Percentiles rank a stretch among this genome's conserved stretches.
These are phyloP conservation scores for Ostrea edulis DNA, from an alignment of 1,140 invertebrate genomes.

Conservation along the genomic window DNA sequence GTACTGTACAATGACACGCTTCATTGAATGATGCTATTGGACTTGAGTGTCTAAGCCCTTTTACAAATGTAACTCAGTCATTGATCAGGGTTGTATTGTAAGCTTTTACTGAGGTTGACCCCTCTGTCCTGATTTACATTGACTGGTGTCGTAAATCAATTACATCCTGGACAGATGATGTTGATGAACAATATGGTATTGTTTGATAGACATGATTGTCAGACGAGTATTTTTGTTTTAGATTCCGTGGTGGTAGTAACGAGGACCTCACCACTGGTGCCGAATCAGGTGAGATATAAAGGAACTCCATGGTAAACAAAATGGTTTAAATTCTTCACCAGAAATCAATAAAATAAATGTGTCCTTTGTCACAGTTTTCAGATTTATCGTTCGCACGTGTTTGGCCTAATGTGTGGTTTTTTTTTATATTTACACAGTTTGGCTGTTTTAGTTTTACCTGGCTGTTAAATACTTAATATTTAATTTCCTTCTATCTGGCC, in stretches of 20 bases:
- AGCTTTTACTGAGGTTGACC: neutral
- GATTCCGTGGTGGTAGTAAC: neutral
- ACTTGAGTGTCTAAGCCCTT: neutral
- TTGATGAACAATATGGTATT: neutral
- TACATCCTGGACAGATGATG: neutral
- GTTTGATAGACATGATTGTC: neutral
- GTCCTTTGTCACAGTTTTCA: neutral
- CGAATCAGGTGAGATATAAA: slow-evolving; percentile 17
- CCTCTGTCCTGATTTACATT: neutral
- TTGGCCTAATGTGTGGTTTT: neutral
- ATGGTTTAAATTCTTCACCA: neutral
- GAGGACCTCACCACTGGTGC: neutral
- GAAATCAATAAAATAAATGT: slow-evolving; percentile 1
- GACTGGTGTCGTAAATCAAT: neutral
- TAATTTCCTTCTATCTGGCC: too few relatives aligned
- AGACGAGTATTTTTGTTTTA: neutral
- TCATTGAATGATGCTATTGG: neutral
- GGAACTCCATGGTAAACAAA: neutral
- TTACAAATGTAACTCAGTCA: neutral
- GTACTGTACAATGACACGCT: neutral
- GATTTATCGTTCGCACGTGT: neutral
- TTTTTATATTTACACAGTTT: neutral
- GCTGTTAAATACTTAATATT: too few relatives aligned
- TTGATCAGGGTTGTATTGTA: neutral
- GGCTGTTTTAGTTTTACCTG: neutral